These are phyloP conservation scores for Neodiprion pinetum DNA, from an alignment of 1,140 invertebrate species.

Conservation along the genomic window DNA sequence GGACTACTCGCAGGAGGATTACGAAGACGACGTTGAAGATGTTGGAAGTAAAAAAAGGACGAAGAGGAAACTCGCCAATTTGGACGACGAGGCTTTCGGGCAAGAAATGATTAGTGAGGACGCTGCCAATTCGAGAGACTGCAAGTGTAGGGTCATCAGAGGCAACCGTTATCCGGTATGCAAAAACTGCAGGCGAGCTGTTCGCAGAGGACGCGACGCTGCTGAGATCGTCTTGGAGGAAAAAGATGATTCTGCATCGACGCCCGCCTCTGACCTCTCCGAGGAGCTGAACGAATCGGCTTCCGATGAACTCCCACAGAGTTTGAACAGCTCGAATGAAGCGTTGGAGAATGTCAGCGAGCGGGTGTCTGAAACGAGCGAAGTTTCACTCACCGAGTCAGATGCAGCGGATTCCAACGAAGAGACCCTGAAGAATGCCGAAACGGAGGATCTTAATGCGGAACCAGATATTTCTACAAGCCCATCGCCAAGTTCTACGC, in stretches of 20 bases:
- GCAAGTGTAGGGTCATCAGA: constrained; percentile 41
- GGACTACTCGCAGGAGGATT: constrained; percentile 5
- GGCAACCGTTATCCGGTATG: background rate
- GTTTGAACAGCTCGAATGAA: too few relatives aligned
- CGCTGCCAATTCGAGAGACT: constrained; percentile 42
- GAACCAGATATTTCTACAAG: too few relatives aligned
- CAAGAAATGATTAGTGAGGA: constrained; percentile 48
- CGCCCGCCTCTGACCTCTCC: too few relatives aligned
- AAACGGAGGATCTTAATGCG: background rate
- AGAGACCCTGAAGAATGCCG: background rate
- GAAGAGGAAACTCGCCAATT: constrained; percentile 26
- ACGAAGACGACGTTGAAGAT: background rate
- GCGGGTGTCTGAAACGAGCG: too few relatives aligned
- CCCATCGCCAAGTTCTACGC: too few relatives aligned
- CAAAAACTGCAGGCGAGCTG: background rate
- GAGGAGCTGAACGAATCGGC: too few relatives aligned
- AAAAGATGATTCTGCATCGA: too few relatives aligned
- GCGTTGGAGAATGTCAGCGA: too few relatives aligned
- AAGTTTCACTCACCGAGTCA: too few relatives aligned
- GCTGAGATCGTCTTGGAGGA: background rate
- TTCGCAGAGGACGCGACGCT: background rate
- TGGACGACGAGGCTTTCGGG: constrained; percentile 30
- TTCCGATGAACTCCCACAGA: too few relatives aligned
- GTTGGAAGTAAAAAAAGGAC: constrained; percentile 14
- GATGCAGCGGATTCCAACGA: background rate